Conservation (phyloP, 2,797 vertebrate species). For the Cyprinodon diabolis region DNA sequence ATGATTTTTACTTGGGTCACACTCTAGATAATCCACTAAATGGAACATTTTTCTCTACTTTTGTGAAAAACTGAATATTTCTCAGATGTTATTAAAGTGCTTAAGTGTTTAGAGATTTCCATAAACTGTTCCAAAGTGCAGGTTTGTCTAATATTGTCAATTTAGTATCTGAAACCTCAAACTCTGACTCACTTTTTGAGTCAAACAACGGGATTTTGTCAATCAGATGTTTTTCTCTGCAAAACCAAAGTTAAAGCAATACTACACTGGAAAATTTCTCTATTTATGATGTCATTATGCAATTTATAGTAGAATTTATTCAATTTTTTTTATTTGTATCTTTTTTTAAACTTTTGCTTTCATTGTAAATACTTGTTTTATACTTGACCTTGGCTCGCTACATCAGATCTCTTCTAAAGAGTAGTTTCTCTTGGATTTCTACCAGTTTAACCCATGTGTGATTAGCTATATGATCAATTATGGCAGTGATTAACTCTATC, state of each 20-base stretch:
- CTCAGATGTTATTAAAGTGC: background rate
- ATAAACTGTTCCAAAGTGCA: background rate
- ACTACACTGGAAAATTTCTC: conserved; percentile 52
- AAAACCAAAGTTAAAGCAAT: conserved; percentile 67
- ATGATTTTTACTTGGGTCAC: background rate
- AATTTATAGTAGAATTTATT: conserved; percentile 38
- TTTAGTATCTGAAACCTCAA: background rate
- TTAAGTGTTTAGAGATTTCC: background rate
- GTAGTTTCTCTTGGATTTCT: conserved; percentile 63
- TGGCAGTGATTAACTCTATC: conserved; percentile 40
- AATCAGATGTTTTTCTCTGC: conserved; percentile 13
- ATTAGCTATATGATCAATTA: conserved; percentile 32
- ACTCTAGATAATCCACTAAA: background rate
- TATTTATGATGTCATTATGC: conserved; percentile 36
- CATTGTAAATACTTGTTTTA: conserved; percentile 56
- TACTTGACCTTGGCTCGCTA: conserved; percentile 35
- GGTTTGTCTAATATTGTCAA: background rate
- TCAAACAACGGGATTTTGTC: background rate
- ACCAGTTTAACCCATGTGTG: conserved; percentile 33
- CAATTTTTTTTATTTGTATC: conserved; percentile 78
- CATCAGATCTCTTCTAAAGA: conserved; percentile 38
- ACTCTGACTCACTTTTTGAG: background rate
- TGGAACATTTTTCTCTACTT: background rate
- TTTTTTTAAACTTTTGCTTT: conserved; percentile 47
- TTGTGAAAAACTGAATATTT: background rate